A percentile compares a stretch with the other conserved stretches of the same genome.
These are phyloP conservation scores for Endotricha flammealis DNA, from an alignment of 2,888 invertebrate species.

Conservation along the genomic window DNA sequence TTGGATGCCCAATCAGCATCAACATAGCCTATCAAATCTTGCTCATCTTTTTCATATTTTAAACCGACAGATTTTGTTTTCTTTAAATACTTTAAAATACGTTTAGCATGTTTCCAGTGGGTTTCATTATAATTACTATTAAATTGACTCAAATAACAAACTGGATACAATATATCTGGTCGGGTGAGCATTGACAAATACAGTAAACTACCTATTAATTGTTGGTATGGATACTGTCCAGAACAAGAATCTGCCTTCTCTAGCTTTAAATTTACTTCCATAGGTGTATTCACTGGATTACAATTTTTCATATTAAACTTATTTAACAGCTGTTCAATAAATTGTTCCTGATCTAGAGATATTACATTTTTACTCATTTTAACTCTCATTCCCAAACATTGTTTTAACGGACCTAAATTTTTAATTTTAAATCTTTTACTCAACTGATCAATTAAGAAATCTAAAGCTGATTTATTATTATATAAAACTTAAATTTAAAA, in stretches of 20 bases:
- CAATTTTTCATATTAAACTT: background rate
- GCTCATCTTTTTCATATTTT: background rate
- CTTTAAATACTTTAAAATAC: slow-evolving; percentile 1
- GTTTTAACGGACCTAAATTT: slow-evolving; percentile 12
- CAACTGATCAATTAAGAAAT: background rate
- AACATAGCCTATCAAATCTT: background rate
- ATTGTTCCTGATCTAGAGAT: background rate
- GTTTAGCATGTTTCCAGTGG: background rate
- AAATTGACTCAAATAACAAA: background rate
- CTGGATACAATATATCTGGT: background rate
- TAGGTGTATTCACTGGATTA: background rate
- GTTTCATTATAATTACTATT: background rate
- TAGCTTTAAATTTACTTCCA: background rate
- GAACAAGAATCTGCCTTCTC: background rate
- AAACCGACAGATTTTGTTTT: background rate
- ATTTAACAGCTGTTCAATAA: background rate
- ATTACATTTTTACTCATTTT: slow-evolving; percentile 6
- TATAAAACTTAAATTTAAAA: no score
- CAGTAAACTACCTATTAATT: background rate
- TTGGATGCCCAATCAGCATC: slow-evolving; percentile 1
- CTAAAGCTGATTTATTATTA: background rate
- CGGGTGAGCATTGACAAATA: background rate
- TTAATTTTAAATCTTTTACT: slow-evolving; percentile 12
- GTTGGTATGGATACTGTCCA: background rate
- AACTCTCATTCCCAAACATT: slow-evolving; percentile 15